Evolutionary conservation across 2,888 invertebrate species (phyloP).

Genomic region (Agrochola lychnidis): DNA sequence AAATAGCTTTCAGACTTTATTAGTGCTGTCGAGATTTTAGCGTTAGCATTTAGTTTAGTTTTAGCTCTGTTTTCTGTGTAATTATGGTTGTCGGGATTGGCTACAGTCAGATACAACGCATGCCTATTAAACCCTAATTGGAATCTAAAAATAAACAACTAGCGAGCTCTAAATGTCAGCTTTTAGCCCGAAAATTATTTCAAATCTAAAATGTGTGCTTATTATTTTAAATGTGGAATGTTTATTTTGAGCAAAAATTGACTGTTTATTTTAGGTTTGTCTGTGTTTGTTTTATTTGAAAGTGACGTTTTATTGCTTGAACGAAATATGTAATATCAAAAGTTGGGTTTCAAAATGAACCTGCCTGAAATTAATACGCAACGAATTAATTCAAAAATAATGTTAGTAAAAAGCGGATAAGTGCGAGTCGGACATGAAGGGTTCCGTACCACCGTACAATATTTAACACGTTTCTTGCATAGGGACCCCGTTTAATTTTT

Average conservation of each 20-base stretch:
- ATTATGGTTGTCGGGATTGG: background rate
- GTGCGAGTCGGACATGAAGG: no score
- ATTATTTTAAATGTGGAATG: slow-evolving; percentile 13
- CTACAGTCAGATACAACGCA: background rate
- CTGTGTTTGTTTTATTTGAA: slow-evolving; percentile 9
- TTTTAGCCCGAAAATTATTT: slow-evolving; percentile 12
- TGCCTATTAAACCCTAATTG: slow-evolving; percentile 1
- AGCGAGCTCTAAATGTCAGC: background rate
- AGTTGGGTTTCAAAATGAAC: background rate
- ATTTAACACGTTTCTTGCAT: no score
- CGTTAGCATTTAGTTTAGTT: background rate
- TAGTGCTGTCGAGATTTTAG: slow-evolving; percentile 6
- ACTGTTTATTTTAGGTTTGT: slow-evolving; percentile 8
- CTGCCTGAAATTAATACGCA: background rate
- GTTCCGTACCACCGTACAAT: no score
- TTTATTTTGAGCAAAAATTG: slow-evolving; percentile 5
- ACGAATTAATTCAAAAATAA: background rate
- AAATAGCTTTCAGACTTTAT: slow-evolving; percentile 26
- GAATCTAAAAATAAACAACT: slow-evolving; percentile 10
- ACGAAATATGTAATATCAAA: background rate
- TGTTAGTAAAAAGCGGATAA: no score
- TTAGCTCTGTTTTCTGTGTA: background rate
- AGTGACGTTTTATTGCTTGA: background rate
- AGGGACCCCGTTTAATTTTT: no score
- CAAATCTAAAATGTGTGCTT: slow-evolving; percentile 13